phyloP scores from a whole-genome alignment of 2,113 vertebrate genomes.

The Podarcis cretensis region DNA sequence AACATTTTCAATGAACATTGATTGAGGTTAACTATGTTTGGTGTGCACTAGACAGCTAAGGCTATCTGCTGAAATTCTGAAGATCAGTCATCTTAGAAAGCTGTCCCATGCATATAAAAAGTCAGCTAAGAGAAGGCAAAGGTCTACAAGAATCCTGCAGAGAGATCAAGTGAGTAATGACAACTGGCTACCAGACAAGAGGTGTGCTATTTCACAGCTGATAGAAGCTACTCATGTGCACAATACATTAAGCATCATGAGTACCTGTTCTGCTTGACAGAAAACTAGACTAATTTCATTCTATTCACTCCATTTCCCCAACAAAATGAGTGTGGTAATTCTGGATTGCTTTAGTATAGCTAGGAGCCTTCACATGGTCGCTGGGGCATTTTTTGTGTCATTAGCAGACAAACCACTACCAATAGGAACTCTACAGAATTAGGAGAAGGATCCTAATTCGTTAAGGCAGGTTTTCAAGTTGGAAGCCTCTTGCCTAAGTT shows the following conservation, averaged over 20 bases:
- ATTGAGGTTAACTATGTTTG: background rate
- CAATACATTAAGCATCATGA: background rate
- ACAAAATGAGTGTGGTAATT: background rate
- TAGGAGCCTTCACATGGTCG: background rate
- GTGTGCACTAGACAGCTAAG: background rate
- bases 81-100: background rate
- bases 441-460: background rate
- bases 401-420: background rate
- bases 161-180: conserved; percentile 8
- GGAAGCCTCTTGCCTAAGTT: background rate
- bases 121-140: background rate
- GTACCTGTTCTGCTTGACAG: background rate
- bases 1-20: background rate
- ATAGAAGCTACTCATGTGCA: background rate
- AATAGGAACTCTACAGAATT: background rate
- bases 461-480: background rate
- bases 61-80: background rate
- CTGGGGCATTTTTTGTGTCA: too few species aligned
- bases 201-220: conserved; percentile 18
- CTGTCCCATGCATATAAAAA: conserved; percentile 6
- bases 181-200: background rate
- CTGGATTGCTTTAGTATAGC: background rate
- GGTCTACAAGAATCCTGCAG: background rate
- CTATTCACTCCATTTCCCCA: background rate
- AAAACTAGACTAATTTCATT: background rate